Percentiles rank a stretch among this genome's conserved stretches.
phyloP scores from a whole-genome alignment of 2,113 vertebrate genomes.

The Dipodomys ordii region DNA sequence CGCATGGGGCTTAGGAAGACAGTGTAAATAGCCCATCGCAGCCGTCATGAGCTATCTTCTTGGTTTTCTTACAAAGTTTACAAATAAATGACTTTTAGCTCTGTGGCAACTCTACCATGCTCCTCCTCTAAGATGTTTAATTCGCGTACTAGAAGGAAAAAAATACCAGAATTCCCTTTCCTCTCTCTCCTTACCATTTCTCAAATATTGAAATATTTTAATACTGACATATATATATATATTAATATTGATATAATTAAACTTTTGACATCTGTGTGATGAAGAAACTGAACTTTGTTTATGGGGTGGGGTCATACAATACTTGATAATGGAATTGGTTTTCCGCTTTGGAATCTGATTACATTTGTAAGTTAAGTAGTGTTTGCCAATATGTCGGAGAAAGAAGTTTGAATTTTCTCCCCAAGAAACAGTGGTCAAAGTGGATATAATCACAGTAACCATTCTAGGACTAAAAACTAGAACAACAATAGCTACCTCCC shows the following conservation, averaged over 20 bases:
- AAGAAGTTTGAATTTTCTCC: background rate
- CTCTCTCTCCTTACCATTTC: background rate
- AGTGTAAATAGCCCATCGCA: too few relatives aligned
- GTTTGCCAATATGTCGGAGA: background rate
- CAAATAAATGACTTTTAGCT: background rate
- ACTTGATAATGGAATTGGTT: background rate
- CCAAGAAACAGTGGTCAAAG: background rate
- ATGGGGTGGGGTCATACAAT: background rate
- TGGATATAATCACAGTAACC: background rate
- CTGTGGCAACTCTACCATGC: background rate
- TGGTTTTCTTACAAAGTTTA: too few relatives aligned
- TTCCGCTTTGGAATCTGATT: background rate
- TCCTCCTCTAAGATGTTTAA: background rate
- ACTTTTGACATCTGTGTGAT: background rate
- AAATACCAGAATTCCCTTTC: background rate
- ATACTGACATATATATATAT: background rate
- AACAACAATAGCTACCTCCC: background rate
- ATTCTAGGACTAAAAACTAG: background rate
- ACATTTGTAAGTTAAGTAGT: background rate
- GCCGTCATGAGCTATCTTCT: too few relatives aligned
- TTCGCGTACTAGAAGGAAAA: background rate
- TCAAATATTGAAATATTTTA: background rate
- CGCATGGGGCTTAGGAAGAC: too few relatives aligned
- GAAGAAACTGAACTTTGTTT: background rate
- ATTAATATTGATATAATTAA: conserved; percentile 24